Evolutionary conservation across 2,113 vertebrate species (phyloP).

Genomic region (Verasper variegatus): DNA sequence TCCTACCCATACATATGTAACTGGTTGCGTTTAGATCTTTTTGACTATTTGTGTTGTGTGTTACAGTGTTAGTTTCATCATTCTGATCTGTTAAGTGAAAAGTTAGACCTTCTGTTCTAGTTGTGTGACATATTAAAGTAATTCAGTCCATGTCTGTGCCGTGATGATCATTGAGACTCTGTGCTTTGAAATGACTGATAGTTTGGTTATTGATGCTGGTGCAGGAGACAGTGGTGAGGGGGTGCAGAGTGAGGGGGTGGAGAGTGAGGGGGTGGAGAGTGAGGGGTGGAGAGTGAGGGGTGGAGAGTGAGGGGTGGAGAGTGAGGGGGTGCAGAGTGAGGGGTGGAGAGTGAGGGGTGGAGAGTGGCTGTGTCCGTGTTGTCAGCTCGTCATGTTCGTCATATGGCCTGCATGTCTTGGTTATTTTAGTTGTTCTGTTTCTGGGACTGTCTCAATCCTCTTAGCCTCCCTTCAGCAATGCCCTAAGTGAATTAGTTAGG

Average conservation of each 20-base stretch:
- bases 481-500: conserved; percentile 88
- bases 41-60: conserved; percentile 65
- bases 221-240: not conserved
- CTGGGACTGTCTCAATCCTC: conserved; percentile 87
- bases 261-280: not conserved
- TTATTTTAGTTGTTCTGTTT: conserved; percentile 86
- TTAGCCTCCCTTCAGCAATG: conserved; percentile 84
- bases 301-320: not conserved
- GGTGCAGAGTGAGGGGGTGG: not conserved
- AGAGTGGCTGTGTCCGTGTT: not conserved
- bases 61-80: conserved; percentile 55
- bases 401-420: conserved; percentile 70
- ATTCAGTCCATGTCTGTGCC: conserved; percentile 34
- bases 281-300: not conserved
- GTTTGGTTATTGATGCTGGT: not conserved
- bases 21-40: conserved; percentile 52
- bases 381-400: conserved; percentile 50
- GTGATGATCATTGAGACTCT: conserved; percentile 22
- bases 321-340: not conserved
- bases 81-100: conserved; percentile 51
- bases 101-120: conserved; percentile 63
- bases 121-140: conserved; percentile 76
- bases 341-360: not conserved
- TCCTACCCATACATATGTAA: conserved; percentile 47
- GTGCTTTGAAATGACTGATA: not conserved